These are phyloP conservation scores for Ophioderma brevispina DNA, from an alignment of 35 echinoderm and acorn worm species.

Conservation along the genomic window DNA sequence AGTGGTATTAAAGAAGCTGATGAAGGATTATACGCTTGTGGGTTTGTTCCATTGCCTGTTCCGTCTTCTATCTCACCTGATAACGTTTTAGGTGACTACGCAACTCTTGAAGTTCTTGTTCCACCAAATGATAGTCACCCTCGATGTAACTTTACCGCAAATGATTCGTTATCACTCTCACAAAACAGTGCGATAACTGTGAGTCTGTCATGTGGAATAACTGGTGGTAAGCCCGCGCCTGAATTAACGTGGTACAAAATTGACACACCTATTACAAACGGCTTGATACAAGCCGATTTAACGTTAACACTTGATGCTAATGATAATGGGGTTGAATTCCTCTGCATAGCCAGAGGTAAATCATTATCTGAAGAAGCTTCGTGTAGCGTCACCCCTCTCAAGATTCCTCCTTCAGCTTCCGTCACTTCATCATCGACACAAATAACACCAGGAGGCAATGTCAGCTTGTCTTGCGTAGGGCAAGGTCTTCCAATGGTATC, in stretches of 20 bases:
- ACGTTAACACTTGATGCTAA: background rate
- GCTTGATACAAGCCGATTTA: background rate
- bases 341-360: background rate
- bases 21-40: background rate
- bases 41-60: background rate
- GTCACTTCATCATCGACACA: too few relatives aligned
- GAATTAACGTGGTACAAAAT: background rate
- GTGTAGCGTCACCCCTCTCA: too few relatives aligned
- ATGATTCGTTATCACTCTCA: background rate
- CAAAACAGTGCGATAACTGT: background rate
- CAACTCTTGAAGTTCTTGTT: background rate
- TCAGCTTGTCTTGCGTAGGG: too few relatives aligned
- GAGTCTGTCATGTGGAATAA: background rate
- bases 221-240: background rate
- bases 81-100: background rate
- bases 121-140: background rate
- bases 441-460: too few relatives aligned
- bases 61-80: background rate
- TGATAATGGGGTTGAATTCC: background rate
- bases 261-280: background rate
- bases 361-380: too few relatives aligned
- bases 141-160: background rate
- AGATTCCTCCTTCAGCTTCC: too few relatives aligned
- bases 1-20: background rate
- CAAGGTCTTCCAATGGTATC: too few relatives aligned